These are phyloP conservation scores for Drosophila persimilis DNA, from an alignment of 1,140 invertebrate genomes.

Conservation along the genomic window DNA sequence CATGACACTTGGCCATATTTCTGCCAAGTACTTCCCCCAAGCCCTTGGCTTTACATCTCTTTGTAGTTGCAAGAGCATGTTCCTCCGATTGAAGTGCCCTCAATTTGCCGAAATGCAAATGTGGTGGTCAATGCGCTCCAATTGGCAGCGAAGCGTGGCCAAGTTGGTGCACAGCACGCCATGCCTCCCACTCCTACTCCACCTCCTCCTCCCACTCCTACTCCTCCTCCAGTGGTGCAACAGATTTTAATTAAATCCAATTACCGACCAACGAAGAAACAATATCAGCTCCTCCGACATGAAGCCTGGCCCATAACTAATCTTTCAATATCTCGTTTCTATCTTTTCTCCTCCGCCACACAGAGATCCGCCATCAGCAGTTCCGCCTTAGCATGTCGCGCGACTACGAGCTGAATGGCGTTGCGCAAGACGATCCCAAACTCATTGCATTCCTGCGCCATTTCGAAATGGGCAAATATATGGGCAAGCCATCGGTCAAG, in stretches of 20 bases:
- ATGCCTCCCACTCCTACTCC: slow-evolving; percentile 18
- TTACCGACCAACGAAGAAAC: slow-evolving; percentile 36
- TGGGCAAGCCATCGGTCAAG: slow-evolving; percentile 52
- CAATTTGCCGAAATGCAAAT: slow-evolving; percentile 55
- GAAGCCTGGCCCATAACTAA: slow-evolving; percentile 1
- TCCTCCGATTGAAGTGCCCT: neutral
- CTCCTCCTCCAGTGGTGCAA: slow-evolving; percentile 63
- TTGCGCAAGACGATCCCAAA: slow-evolving; percentile 88
- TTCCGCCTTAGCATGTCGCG: slow-evolving; percentile 89
- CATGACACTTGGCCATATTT: slow-evolving; percentile 33
- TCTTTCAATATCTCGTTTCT: slow-evolving; percentile 7
- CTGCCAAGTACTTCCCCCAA: slow-evolving; percentile 7
- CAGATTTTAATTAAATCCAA: slow-evolving; percentile 77
- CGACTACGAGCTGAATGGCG: slow-evolving; percentile 88
- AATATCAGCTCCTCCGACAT: slow-evolving; percentile 7
- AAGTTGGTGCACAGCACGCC: slow-evolving; percentile 61
- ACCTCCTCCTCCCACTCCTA: too few relatives aligned
- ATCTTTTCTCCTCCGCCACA: neutral
- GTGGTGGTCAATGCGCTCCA: slow-evolving; percentile 74
- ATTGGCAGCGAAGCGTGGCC: slow-evolving; percentile 60
- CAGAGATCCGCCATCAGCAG: slow-evolving; percentile 87
- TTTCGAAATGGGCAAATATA: slow-evolving; percentile 84
- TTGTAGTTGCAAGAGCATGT: slow-evolving; percentile 2
- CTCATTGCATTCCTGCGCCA: slow-evolving; percentile 89
- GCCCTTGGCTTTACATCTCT: neutral